These are phyloP conservation scores for Malurus alboscapulatus DNA, from an alignment of 2,113 vertebrate species.

Conservation along the genomic window DNA sequence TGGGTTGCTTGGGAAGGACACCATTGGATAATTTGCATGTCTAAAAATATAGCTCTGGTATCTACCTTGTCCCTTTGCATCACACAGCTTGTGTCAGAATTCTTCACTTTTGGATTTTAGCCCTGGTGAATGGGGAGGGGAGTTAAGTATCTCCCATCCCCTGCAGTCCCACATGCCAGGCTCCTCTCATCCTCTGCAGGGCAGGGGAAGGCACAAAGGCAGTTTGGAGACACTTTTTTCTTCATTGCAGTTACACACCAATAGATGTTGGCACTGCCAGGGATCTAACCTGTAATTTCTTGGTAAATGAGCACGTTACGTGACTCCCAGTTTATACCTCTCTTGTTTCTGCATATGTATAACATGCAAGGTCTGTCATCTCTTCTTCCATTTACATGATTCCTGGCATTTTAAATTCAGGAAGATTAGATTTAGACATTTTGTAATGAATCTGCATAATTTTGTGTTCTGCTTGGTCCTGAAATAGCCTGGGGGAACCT, in stretches of 20 bases:
- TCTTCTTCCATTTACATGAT: background rate
- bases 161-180: background rate
- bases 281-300: background rate
- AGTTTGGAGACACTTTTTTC: background rate
- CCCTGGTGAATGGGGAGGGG: background rate
- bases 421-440: constrained; percentile 50
- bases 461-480: background rate
- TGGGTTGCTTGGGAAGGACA: background rate
- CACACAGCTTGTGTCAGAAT: background rate
- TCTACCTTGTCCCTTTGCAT: background rate
- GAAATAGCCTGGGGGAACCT: constrained; percentile 21
- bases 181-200: background rate
- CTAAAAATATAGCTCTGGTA: background rate
- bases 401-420: constrained; percentile 39
- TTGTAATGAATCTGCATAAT: constrained; percentile 38
- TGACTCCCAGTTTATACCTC: background rate
- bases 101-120: background rate
- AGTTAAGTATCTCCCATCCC: background rate
- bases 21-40: background rate
- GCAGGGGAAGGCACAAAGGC: background rate
- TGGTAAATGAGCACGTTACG: background rate
- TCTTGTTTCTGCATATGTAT: constrained; percentile 3
- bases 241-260: background rate
- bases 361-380: background rate
- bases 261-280: background rate